Evolutionary conservation across 2,888 invertebrate species (phyloP).

Genomic region (Pammene fasciana): DNA sequence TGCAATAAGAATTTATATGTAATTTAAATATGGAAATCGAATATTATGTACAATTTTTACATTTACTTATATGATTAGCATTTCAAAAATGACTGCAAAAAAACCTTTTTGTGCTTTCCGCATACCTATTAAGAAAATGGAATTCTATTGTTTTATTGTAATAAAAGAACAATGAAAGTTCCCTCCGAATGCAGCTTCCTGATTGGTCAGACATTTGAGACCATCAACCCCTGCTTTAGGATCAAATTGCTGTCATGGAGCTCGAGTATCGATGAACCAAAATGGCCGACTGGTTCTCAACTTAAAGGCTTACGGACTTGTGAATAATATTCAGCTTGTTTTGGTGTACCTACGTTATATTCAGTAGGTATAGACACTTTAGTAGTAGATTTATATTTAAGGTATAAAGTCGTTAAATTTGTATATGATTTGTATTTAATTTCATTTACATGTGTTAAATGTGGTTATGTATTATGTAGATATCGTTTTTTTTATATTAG

Average conservation of each 20-base stretch:
- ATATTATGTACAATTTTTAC: too few species aligned
- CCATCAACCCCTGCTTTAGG: constrained; percentile 55
- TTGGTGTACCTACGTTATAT: not conserved
- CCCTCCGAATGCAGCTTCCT: constrained; percentile 43
- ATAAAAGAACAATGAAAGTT: constrained; percentile 40
- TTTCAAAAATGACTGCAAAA: too few species aligned
- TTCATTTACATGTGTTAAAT: too few species aligned
- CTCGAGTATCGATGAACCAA: constrained; percentile 58
- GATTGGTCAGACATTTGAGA: constrained; percentile 54
- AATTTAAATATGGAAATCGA: too few species aligned
- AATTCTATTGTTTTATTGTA: constrained; percentile 31
- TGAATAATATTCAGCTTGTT: not conserved
- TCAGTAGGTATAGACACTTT: too few species aligned
- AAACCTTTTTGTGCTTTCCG: not conserved
- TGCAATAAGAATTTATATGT: too few species aligned
- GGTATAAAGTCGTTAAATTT: too few species aligned
- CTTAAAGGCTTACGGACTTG: constrained; percentile 15
- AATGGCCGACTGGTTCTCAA: constrained; percentile 52
- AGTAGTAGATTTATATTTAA: too few species aligned
- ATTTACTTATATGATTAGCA: too few species aligned
- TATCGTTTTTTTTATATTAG: too few species aligned
- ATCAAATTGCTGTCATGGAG: constrained; percentile 58
- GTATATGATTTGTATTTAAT: too few species aligned
- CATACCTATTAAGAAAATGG: constrained; percentile 25
- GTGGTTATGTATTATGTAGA: too few species aligned